Evolutionary conservation across 2,888 invertebrate genomes (phyloP), one percentile per base, ranked within the genome.

Genomic region (Oscheius myriophilus): DNA sequence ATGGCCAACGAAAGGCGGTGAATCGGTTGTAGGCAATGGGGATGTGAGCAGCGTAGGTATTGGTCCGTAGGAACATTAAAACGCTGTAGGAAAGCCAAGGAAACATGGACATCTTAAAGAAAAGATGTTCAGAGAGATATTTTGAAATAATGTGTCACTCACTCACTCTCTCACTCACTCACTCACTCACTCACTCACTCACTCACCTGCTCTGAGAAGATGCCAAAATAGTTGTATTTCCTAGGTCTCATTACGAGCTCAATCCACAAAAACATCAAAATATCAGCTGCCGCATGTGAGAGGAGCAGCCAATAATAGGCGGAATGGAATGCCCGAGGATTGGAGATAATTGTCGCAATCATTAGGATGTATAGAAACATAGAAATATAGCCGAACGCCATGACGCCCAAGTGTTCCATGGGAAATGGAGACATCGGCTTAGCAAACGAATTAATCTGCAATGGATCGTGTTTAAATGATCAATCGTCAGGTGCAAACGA

Each of bases 151-250:
- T 6, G 33, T 33, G 33, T 33, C 3, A 33, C 3, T 6, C 33
- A 9, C 9, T 33, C 33, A 33, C 33, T 6, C 33, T 3, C 9
- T 9, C 33, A 6, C 9, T 33, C 33, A 33, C 33, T 33, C 33
- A 11, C 16, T 53, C 23, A 23, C 25, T 11, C 4, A 2, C 18
- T 6, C 16, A 18, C 18, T 11, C 2, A 23, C 6, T 6, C 21
- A 23, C 53, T 11, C 25, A 53, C 53, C 18, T 53, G 18, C 25
- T 53, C 53, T 11, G 53, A 21, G 25, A 53, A 53, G 18, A 53
- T 23, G 4, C 53, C 53, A 25, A 53, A 53, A 21, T 53, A 53
- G 25, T 53, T 53, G 53, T 53, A 53, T 53, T 53, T 53, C 25
- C 53, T 18, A 18, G 53, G 53, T 18, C 53, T 18, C 53, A 53